These are phyloP conservation scores for Pseudomyrmex sp. DNA, from an alignment of 1,140 invertebrate genomes.

Conservation along the genomic window DNA sequence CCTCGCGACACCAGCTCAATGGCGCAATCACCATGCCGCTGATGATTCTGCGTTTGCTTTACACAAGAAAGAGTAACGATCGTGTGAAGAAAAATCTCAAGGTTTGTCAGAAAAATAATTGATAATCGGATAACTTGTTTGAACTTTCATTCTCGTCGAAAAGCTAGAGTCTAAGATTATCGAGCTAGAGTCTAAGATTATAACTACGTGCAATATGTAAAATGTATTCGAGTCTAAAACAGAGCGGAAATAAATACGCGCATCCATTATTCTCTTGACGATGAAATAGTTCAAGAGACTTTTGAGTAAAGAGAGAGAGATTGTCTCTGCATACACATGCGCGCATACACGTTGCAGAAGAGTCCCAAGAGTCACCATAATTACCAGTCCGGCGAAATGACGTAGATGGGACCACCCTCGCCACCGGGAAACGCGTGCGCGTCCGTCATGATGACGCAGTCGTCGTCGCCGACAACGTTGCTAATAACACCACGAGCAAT, in stretches of 20 bases:
- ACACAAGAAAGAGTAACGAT: constrained; percentile 17
- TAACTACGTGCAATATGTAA: background rate
- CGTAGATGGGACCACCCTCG: constrained; percentile 86
- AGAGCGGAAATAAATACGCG: background rate
- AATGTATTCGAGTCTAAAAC: background rate
- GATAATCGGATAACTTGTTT: too few relatives aligned
- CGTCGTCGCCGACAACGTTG: constrained; percentile 85
- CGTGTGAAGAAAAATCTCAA: background rate
- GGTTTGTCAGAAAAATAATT: background rate
- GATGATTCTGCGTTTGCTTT: constrained; percentile 65
- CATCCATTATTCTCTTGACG: background rate
- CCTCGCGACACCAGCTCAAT: constrained; percentile 87
- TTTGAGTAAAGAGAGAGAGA: background rate
- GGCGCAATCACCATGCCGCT: constrained; percentile 86
- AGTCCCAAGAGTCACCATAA: background rate
- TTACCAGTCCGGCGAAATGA: constrained; percentile 25
- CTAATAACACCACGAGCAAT: constrained; percentile 86
- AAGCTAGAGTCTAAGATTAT: background rate
- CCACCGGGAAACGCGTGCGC: constrained; percentile 86
- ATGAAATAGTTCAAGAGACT: background rate
- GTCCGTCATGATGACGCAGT: constrained; percentile 87
- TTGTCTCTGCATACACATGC: background rate
- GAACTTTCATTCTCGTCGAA: background rate
- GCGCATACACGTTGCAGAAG: too few relatives aligned
- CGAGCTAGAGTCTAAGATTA: too few relatives aligned